phyloP scores from a whole-genome alignment of 2,797 vertebrate genomes.

The Delichon dasypus region DNA sequence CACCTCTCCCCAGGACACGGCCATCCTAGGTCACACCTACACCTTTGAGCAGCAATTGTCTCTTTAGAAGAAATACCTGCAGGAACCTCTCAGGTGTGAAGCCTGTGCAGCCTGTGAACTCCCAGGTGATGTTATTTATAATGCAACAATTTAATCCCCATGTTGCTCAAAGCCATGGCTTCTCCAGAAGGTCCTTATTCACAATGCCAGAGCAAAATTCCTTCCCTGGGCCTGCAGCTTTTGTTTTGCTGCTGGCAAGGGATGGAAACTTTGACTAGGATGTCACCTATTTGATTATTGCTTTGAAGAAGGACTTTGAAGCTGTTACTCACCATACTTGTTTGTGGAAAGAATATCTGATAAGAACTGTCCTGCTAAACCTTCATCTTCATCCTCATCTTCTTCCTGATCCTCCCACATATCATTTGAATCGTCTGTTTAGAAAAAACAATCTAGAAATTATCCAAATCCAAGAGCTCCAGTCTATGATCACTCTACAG shows the following conservation, averaged over 20 bases:
- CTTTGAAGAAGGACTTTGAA: neutral
- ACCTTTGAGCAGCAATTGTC: neutral
- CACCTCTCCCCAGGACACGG: neutral
- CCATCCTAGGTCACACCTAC: neutral
- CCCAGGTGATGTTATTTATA: neutral
- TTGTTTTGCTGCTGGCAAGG: neutral
- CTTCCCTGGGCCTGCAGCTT: neutral
- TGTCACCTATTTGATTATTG: neutral
- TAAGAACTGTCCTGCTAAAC: slow-evolving; percentile 90
- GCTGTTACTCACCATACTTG: slow-evolving; percentile 87
- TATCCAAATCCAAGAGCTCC: neutral
- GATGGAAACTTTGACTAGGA: neutral
- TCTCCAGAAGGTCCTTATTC: neutral
- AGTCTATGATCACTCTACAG: neutral
- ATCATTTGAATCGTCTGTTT: slow-evolving; percentile 85
- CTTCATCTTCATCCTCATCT: slow-evolving; percentile 89
- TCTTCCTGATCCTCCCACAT: slow-evolving; percentile 97
- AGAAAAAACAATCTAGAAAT: neutral
- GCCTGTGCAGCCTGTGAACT: neutral
- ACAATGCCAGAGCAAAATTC: neutral
- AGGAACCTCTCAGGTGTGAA: neutral
- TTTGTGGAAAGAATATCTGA: slow-evolving; percentile 95
- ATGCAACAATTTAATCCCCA: neutral
- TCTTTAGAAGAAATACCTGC: neutral
- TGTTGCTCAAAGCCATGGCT: neutral